phyloP scores from a whole-genome alignment of 2,797 vertebrate genomes.

The Heteromormyrus szaboi region DNA sequence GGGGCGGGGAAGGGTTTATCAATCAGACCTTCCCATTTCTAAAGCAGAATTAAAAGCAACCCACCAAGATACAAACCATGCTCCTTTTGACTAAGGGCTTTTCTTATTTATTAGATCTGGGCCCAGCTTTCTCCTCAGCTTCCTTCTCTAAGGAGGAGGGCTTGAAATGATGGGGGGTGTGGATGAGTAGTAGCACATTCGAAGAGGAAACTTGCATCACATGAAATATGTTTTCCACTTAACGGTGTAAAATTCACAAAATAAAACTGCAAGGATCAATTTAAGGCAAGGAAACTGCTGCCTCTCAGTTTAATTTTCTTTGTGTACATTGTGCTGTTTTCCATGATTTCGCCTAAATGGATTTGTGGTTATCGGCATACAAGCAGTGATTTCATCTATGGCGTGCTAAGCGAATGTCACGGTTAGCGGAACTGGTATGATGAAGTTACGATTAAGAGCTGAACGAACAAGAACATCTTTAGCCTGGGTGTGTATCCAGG shows the following conservation, averaged over 20 bases:
- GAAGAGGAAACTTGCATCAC: not conserved
- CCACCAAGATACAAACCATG: constrained; percentile 70
- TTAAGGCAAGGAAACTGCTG: not conserved
- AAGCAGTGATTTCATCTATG: not conserved
- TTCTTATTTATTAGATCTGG: constrained; percentile 71
- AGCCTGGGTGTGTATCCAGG: not conserved
- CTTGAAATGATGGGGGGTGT: constrained; percentile 34
- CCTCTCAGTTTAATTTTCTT: not conserved
- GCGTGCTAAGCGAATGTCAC: not conserved
- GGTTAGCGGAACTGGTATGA: not conserved
- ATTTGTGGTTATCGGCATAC: not conserved
- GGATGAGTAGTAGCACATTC: not conserved
- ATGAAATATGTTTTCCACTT: not conserved
- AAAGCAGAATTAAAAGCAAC: constrained; percentile 67
- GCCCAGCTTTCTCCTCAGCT: constrained; percentile 47
- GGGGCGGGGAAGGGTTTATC: constrained; percentile 73
- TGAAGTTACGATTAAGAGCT: not conserved
- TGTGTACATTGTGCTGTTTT: not conserved
- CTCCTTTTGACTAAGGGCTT: constrained; percentile 56
- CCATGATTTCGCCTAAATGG: not conserved
- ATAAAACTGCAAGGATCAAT: not conserved
- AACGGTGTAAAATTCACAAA: not conserved
- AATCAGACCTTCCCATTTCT: constrained; percentile 76
- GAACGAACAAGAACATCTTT: not conserved
- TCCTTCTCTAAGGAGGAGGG: constrained; percentile 28